Percentiles rank a stretch among this genome's conserved stretches.
phyloP scores from a whole-genome alignment of 2,888 invertebrate species.

The Tachina grossa region DNA sequence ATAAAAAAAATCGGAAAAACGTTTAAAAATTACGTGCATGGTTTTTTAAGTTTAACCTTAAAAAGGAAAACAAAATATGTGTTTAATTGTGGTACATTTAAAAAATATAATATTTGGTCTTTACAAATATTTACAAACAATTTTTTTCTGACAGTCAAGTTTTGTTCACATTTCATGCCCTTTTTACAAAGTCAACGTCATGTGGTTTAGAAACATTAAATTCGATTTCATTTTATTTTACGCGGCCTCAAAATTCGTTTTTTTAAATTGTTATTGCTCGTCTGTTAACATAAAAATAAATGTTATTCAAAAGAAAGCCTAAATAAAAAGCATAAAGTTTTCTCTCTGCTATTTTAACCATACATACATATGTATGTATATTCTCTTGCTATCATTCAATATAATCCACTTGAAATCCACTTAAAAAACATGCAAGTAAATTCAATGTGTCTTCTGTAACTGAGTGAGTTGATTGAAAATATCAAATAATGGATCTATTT shows the following conservation, averaged over 20 bases:
- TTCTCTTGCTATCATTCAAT: background rate
- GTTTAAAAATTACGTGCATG: constrained; percentile 52
- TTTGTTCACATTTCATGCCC: constrained; percentile 45
- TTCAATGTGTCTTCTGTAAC: background rate
- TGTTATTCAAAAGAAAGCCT: background rate
- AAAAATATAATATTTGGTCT: background rate
- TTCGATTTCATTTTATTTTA: constrained; percentile 31
- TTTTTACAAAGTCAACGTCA: constrained; percentile 68
- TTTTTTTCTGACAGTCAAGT: constrained; percentile 16
- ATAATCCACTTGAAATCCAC: constrained; percentile 44
- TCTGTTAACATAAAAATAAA: constrained; percentile 23
- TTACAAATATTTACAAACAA: constrained; percentile 7
- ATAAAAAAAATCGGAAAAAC: background rate
- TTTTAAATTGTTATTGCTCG: constrained; percentile 41
- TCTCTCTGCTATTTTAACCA: background rate
- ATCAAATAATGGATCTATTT: constrained; percentile 76
- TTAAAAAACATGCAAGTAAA: background rate
- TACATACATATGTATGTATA: background rate
- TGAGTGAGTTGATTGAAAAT: constrained; percentile 2
- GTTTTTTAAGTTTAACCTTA: constrained; percentile 51
- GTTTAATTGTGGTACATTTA: background rate
- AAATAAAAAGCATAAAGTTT: constrained; percentile 7
- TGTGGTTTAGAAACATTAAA: constrained; percentile 28
- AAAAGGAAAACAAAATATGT: constrained; percentile 24
- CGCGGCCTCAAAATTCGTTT: constrained; percentile 24